A percentile compares a stretch with the other conserved stretches of the same genome.
Evolutionary conservation across 2,888 invertebrate genomes (phyloP).

Genomic region (Nemoura dubitans): DNA sequence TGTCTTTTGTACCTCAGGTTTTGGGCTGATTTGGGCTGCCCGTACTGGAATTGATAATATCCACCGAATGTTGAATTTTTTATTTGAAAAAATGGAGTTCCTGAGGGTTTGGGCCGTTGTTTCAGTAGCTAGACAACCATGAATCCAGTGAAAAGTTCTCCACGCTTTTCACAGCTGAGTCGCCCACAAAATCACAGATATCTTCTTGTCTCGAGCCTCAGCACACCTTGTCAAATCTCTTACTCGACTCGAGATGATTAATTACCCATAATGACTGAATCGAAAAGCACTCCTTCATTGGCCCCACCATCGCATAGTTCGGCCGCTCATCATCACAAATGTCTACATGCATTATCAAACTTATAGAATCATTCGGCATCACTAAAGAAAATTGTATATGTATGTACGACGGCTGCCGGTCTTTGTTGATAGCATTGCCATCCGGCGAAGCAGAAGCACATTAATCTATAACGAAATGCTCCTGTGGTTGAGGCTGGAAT

Average conservation of each 20-base stretch:
- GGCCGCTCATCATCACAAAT: background rate
- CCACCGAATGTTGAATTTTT: too few relatives aligned
- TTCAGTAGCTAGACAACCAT: background rate
- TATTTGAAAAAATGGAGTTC: too few relatives aligned
- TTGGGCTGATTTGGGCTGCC: too few relatives aligned
- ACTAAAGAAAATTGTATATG: background rate
- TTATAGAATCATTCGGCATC: background rate
- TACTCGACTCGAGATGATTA: background rate
- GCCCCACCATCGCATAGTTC: background rate
- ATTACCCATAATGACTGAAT: background rate
- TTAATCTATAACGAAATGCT: background rate
- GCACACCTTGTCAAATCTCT: conserved; percentile 1
- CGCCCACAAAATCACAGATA: background rate
- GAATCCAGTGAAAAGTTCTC: background rate
- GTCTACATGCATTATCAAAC: background rate
- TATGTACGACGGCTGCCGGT: background rate
- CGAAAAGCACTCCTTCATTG: background rate
- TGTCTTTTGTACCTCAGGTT: too few relatives aligned
- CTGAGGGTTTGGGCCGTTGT: background rate
- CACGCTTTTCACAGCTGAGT: too few relatives aligned
- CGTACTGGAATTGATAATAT: too few relatives aligned
- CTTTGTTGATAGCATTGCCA: background rate
- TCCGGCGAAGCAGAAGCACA: background rate
- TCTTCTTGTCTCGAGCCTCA: background rate
- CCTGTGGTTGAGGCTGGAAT: background rate